phyloP scores from a whole-genome alignment of 2,888 invertebrate genomes.

The Ophioninae sp. region DNA sequence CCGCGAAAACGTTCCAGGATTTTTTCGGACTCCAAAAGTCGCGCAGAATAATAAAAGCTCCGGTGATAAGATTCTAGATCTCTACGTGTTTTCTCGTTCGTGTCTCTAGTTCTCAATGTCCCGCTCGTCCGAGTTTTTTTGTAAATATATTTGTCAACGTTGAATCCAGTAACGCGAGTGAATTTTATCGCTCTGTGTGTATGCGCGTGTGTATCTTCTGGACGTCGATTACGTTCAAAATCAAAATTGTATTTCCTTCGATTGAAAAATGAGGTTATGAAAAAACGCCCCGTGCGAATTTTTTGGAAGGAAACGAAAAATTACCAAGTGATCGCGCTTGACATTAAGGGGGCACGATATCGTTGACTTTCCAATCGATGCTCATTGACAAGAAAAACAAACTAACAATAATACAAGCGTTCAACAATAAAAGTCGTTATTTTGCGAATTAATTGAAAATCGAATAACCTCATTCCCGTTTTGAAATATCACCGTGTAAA shows the following conservation, averaged over 20 bases:
- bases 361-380: neutral
- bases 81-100: constrained; percentile 32
- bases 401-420: neutral
- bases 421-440: neutral
- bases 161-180: constrained; percentile 18
- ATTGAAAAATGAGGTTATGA: neutral
- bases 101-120: constrained; percentile 34
- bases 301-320: neutral
- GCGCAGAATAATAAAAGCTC: neutral
- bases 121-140: constrained; percentile 39
- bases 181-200: constrained; percentile 17
- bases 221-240: neutral
- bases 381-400: neutral
- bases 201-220: neutral
- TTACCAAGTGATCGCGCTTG: neutral
- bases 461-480: constrained; percentile 12
- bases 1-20: constrained; percentile 47
- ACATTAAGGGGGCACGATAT: neutral
- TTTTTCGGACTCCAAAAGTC: constrained; percentile 33
- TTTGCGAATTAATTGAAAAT: constrained; percentile 7
- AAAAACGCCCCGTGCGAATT: neutral
- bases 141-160: constrained; percentile 51
- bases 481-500: neutral
- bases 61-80: constrained; percentile 25
- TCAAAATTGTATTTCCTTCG: neutral